Conservation (phyloP, 1,140 invertebrate species). For the Heliconius nattereri region DNA sequence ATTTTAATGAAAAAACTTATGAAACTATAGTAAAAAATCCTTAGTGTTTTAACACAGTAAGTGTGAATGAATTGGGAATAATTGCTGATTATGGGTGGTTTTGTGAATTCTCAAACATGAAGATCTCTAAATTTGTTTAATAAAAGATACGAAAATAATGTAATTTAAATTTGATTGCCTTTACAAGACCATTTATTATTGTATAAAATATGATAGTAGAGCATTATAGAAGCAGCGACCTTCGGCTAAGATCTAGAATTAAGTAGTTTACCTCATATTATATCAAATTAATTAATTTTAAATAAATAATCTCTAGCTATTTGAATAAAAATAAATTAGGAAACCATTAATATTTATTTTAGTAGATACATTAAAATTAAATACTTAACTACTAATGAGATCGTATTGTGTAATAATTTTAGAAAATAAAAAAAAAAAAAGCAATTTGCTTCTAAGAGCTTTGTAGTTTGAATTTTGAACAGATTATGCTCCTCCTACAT, state of each 20-base stretch:
- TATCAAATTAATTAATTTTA: conserved; percentile 3
- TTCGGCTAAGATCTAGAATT: conserved; percentile 4
- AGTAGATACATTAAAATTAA: neutral
- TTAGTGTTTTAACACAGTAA: no score
- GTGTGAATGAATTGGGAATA: no score
- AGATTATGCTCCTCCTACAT: conserved; percentile 28
- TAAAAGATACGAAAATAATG: neutral
- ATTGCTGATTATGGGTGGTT: neutral
- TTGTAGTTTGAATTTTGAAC: neutral
- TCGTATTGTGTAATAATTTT: neutral
- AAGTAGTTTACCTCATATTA: conserved; percentile 12
- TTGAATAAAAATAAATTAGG: neutral
- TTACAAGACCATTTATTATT: neutral
- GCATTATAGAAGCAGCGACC: neutral
- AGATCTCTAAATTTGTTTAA: neutral
- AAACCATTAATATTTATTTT: conserved; percentile 13
- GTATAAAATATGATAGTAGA: conserved; percentile 14
- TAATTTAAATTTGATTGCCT: neutral
- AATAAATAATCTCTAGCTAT: neutral
- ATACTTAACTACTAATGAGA: neutral
- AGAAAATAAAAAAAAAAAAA: neutral
- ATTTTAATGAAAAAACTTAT: no score
- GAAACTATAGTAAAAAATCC: no score
- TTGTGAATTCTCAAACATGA: neutral
- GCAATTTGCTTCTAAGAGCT: no score